A percentile compares a stretch with the other conserved stretches of the same genome.
These are phyloP conservation scores for Sphaerophoria rueppellii DNA, from an alignment of 2,888 invertebrate genomes.

Conservation along the genomic window DNA sequence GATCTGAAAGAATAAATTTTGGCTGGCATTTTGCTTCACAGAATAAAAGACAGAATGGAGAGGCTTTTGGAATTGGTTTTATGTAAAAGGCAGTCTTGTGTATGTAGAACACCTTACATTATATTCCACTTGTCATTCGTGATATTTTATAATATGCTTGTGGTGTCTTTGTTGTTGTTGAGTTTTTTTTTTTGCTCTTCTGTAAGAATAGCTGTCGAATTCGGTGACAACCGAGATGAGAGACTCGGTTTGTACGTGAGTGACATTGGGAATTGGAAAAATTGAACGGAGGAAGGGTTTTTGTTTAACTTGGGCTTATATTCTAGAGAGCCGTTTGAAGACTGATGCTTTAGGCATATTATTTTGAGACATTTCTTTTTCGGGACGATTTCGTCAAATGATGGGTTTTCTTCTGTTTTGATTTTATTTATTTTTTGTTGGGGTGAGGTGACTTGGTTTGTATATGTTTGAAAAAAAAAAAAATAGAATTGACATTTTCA, in stretches of 20 bases:
- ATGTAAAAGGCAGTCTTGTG: no score
- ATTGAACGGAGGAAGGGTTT: constrained; percentile 21
- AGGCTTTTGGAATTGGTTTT: constrained; percentile 20
- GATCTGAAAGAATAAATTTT: constrained; percentile 58
- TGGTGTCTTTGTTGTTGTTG: constrained; percentile 19
- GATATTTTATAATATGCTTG: constrained; percentile 53
- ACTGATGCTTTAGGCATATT: constrained; percentile 18
- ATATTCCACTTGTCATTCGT: constrained; percentile 58
- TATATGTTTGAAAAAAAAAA: constrained; percentile 3
- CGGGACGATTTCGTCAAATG: not conserved
- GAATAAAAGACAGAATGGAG: not conserved
- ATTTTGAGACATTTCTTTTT: constrained; percentile 15
- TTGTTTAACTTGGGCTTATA: not conserved
- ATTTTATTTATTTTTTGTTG: not conserved
- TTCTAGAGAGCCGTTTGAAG: not conserved
- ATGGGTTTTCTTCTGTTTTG: constrained; percentile 5
- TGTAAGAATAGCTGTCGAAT: constrained; percentile 16
- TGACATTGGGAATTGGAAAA: constrained; percentile 58
- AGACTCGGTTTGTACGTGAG: constrained; percentile 55
- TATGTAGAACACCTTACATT: not conserved
- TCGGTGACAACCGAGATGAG: constrained; percentile 33
- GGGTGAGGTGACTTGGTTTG: not conserved
- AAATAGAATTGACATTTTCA: not conserved
- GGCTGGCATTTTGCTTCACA: constrained; percentile 47
- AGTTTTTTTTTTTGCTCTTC: constrained; percentile 13